Base-by-base conservation (phyloP, 2,888 invertebrate genomes). In the Plagiodera versicolora region DNA sequence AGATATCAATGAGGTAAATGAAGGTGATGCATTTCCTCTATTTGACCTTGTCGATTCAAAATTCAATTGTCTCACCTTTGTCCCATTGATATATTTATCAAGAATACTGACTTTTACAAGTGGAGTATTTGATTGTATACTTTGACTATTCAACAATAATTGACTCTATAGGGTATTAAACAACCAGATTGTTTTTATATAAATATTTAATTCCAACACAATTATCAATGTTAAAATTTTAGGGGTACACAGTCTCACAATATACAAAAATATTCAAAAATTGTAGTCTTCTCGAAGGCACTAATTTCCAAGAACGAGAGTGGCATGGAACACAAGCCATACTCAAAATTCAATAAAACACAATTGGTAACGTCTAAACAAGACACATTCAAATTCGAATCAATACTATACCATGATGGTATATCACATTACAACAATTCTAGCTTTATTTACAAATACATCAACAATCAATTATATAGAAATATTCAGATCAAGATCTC, bases 371-470 rank as follows among this genome's bases (percentile, higher is more conserved):
- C 60, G 48, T 55, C 35, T 18, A 56, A 56, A 53, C 52, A 52
- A 48, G 24, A 30, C 39, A 53, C 45, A 30, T n/a, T 14, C 17
- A 39, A 49, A 39, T 39, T 39, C 32, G 30, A 55, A 51, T 52
- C 28, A 28, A 18, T 56, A 51, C 44, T 35, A 46, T 57, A 61
- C 45, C 44, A 19, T 20, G 24, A 28, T 50, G 14, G 52, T 52
- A 52, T 65, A 65, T 63, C 62, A 63, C 65, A 63, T 54, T 61
- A 62, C 56, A 60, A 55, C 39, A 51, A 52, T 49, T 54, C 50
- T 44, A 47, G 14, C 16, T 57, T 53, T 63, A 63, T 63, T 35
- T 65, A 65, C 65, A 65, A 61, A 61, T 18, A 52, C 63, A 65
- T 57, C 61, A 57, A 62, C 24, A 56, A 49, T 56, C 54, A 48